Conservation (phyloP, 92 coral and sea anemone genomes). For the Zoanthus solanderi region DNA sequence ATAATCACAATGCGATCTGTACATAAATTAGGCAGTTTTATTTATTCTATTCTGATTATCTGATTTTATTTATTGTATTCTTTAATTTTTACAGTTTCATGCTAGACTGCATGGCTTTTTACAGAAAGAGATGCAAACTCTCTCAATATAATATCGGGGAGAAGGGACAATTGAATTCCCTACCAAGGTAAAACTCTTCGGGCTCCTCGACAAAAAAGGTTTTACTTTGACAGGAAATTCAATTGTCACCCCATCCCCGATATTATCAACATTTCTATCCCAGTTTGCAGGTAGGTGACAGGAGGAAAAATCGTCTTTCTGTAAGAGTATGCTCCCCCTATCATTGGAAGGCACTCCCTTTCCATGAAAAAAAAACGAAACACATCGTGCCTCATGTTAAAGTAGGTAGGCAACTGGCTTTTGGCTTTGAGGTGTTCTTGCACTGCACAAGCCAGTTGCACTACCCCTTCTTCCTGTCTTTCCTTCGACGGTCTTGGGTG, state of each 20-base stretch:
- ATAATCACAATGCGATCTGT: constrained; percentile 8
- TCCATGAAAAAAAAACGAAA: constrained; percentile 37
- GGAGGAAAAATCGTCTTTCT: constrained; percentile 32
- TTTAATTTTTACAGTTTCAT: not conserved
- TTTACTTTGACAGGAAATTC: constrained; percentile 44
- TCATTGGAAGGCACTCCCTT: constrained; percentile 44
- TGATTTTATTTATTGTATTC: not conserved
- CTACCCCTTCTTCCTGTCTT: constrained; percentile 21
- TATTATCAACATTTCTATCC: constrained; percentile 42
- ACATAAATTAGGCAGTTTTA: constrained; percentile 19
- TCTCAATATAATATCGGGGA: constrained; percentile 42
- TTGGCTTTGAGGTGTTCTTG: constrained; percentile 45
- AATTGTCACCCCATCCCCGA: constrained; percentile 47
- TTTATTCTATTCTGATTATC: constrained; percentile 7
- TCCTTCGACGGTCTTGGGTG: constrained; percentile 24
- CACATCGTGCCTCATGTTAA: constrained; percentile 48
- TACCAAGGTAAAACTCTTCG: constrained; percentile 1
- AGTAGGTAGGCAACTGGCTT: constrained; percentile 37
- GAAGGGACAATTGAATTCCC: constrained; percentile 8
- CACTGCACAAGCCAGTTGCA: constrained; percentile 37
- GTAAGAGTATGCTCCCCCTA: constrained; percentile 27
- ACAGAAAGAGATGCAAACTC: constrained; percentile 34
- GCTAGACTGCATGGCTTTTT: constrained; percentile 32
- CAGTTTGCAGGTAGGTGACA: constrained; percentile 27
- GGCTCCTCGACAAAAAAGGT: constrained; percentile 44